A percentile compares a stretch with the other conserved stretches of the same genome.
phyloP scores from a whole-genome alignment of 30 jellyfish, hydroid and myxozoan genomes.

The Phacellophora camtschatica region DNA sequence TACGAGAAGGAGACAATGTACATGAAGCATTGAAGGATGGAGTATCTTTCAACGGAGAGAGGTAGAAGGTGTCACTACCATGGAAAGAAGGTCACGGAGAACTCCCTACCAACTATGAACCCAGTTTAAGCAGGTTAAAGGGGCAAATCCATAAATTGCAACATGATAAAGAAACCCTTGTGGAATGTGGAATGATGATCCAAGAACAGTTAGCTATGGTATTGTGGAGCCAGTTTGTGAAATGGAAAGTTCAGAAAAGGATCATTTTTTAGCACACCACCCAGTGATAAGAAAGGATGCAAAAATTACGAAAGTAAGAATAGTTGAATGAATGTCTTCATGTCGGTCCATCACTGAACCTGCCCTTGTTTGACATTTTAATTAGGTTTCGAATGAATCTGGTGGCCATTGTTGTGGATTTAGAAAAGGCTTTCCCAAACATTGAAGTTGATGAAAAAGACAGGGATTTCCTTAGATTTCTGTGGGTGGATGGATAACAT shows the following conservation, averaged over 20 bases:
- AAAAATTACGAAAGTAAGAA: slow-evolving; percentile 19
- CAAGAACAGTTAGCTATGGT: slow-evolving; percentile 22
- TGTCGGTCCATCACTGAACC: slow-evolving; percentile 37
- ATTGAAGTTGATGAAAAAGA: background rate
- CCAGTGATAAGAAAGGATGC: slow-evolving; percentile 1
- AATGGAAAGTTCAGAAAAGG: background rate
- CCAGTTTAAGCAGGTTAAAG: background rate
- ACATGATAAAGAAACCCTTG: slow-evolving; percentile 2
- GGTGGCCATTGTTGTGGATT: slow-evolving; percentile 15
- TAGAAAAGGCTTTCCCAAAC: slow-evolving; percentile 26
- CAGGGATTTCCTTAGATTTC: slow-evolving; percentile 26
- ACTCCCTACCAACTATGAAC: background rate
- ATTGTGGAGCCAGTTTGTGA: slow-evolving; percentile 14
- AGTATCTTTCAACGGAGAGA: background rate
- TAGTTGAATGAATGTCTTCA: slow-evolving; percentile 49
- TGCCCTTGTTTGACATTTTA: background rate
- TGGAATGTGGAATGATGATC: background rate
- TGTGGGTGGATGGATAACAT: slow-evolving; percentile 47
- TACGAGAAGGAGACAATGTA: background rate
- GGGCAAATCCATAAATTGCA: background rate
- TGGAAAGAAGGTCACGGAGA: slow-evolving; percentile 16
- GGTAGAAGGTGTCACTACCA: background rate
- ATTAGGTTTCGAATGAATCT: slow-evolving; percentile 3
- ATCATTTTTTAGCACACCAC: slow-evolving; percentile 16
- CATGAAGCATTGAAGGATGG: background rate